These are phyloP conservation scores for Trichonephila clavata DNA, from an alignment of 1,140 invertebrate species.

Conservation along the genomic window DNA sequence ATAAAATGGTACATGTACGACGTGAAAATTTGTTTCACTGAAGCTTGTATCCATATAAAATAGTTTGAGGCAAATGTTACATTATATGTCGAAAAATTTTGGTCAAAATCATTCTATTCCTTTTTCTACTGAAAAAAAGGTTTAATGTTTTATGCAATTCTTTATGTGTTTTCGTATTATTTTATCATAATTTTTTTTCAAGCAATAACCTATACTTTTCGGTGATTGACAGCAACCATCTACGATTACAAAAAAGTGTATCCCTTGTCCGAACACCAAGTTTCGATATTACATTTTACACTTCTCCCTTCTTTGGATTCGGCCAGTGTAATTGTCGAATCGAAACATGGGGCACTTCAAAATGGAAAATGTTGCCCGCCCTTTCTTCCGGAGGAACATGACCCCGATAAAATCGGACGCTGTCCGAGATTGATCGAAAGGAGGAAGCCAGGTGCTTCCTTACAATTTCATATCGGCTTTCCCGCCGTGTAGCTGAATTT, in stretches of 20 bases:
- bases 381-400: constrained; percentile 33
- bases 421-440: constrained; percentile 69
- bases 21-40: not conserved
- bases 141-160: constrained; percentile 54
- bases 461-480: constrained; percentile 69
- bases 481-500: constrained; percentile 57
- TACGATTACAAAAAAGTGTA: not conserved
- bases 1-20: not conserved
- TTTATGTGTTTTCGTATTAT: not conserved
- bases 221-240: constrained; percentile 35
- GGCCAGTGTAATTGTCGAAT: constrained; percentile 63
- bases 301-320: not conserved
- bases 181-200: not conserved
- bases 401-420: constrained; percentile 67
- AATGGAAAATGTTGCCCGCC: constrained; percentile 53
- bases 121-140: constrained; percentile 31
- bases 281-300: constrained; percentile 71
- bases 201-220: not conserved
- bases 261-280: constrained; percentile 2
- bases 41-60: constrained; percentile 16
- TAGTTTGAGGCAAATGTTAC: not conserved
- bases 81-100: not conserved
- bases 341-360: constrained; percentile 62
- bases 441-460: constrained; percentile 59
- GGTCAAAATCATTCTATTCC: not conserved